Base-by-base conservation (phyloP, 2,888 invertebrate genomes). In the Drosophila yooni region DNA sequence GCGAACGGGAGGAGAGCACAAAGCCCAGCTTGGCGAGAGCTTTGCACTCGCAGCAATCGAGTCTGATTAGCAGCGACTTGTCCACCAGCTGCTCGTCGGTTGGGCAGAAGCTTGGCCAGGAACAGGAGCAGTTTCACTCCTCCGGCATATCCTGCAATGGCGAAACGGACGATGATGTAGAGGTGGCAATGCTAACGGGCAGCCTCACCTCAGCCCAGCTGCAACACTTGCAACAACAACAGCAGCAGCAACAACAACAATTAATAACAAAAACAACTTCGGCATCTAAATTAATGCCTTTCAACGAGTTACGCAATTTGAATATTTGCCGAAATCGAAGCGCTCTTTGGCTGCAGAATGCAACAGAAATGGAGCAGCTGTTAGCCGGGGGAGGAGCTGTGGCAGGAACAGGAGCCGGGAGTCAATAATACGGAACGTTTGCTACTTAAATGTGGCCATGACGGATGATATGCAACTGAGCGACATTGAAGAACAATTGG, bases 401-500 rank as follows among this genome's bases (percentile, higher is more conserved):
- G 18, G 31, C 21, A 25, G 38, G 3, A 36, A 5, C 15, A 34
- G 2, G 29, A 38, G 31, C 1, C 21, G 11, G 60, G 59, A 15
- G 33, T 31, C 31, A 43, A 57, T 21, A 11, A 57, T 57, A 15
- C 43, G 3, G 13, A 57, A 57, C 11, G 56, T 27, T 27, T 70
- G 78, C 56, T 84, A 84, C 65, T 60, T 76, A 53, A 83, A 86
- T 69, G 51, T 74, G 72, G 83, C 90, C 77, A 91, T 90, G 78
- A 79, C 83, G 27, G 92, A 92, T 76, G 92, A 92, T 81, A 89
- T 92, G 60, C 92, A 91, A 78, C 76, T 93, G 73, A 93, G 92
- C 81, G 93, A 93, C 90, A 92, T 93, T 78, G 93, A 93, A 76
- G 93, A 93, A 81, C 92, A 92, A 88, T 83, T 92, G 82, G 91